Conservation (phyloP, 2,113 vertebrate species). For the Motacilla tschutschensis region DNA sequence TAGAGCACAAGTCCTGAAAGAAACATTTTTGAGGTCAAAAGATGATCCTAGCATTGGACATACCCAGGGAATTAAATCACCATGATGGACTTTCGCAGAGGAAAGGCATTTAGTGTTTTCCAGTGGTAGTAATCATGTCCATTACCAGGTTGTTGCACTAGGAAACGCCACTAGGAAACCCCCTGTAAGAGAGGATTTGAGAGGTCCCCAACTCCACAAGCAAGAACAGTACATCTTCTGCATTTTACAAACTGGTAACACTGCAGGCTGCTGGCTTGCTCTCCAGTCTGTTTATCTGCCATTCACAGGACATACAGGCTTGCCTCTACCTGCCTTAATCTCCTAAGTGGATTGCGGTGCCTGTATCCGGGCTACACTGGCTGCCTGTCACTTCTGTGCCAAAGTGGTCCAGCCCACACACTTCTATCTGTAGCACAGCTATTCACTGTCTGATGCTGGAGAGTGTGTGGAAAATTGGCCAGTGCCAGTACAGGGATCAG, state of each 20-base stretch:
- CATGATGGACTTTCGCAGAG: neutral
- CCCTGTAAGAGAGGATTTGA: neutral
- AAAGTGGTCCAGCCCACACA: neutral
- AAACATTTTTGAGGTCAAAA: neutral
- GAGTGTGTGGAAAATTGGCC: fast-evolving
- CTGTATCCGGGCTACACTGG: fast-evolving
- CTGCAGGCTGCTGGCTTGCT: neutral
- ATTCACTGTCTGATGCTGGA: fast-evolving
- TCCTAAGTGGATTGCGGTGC: fast-evolving
- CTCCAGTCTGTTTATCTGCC: neutral
- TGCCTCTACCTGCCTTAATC: fast-evolving
- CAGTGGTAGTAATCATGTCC: neutral
- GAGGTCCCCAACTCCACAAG: fast-evolving
- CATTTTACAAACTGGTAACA: neutral
- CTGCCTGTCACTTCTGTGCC: neutral
- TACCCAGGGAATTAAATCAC: neutral
- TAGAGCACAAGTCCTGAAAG: neutral
- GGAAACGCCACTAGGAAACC: neutral
- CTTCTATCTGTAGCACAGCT: neutral
- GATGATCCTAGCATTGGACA: neutral
- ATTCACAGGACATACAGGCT: fast-evolving
- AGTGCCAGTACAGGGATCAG: neutral
- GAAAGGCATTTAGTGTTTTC: neutral
- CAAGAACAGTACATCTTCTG: neutral
- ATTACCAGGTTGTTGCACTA: neutral